Base-by-base conservation (phyloP, 2,797 vertebrate species). In the Heterohyrax brucei region DNA sequence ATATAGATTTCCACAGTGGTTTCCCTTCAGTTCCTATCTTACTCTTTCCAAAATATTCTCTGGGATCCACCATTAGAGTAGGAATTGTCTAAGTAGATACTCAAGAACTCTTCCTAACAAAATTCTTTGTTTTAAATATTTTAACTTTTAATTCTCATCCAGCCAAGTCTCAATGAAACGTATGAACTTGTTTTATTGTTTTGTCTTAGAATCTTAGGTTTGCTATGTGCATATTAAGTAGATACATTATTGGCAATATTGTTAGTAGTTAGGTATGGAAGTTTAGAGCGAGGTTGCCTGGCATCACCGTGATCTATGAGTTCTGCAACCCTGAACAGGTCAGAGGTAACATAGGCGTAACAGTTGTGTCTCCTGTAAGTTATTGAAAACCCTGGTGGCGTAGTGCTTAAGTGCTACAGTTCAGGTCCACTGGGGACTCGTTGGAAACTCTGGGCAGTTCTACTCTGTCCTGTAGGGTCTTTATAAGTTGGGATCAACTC, bases 121-220 rank as follows among this genome's bases (percentile, higher is more conserved):
- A 2, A n/a, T 88, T 44, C 50, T 68, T 95, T 46, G 2, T 80
- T 92, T 94, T 39, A 91, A 89, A 59, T 75, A 75, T 82, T 86
- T 91, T 89, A 59, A 64, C 39, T 33, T 79, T 82, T 86, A 94
- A 68, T 86, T 95, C 79, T 94, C 18, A 81, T 46, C 28, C 44
- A 91, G 10, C 22, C 70, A 87, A 70, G 12, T 77, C 59, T 91
- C 70, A 68, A 0, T 96, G 30, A 72, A 93, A 89, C 10, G 19
- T 84, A 7, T 0, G 13, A 62, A 24, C 86, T 89, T 70, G 33
- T 73, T 77, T 94, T 83, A 73, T 56, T 83, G 61, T 82, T 39
- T 80, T 89, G 19, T 72, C 70, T 92, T 77, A 28, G 7, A 76
- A 89, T 76, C 86, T 91, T 59, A 59, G 18, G 56, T 78, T 87